These are phyloP conservation scores for Plecturocebus donacophilus DNA, from an alignment of 2,113 vertebrate genomes.

Conservation along the genomic window DNA sequence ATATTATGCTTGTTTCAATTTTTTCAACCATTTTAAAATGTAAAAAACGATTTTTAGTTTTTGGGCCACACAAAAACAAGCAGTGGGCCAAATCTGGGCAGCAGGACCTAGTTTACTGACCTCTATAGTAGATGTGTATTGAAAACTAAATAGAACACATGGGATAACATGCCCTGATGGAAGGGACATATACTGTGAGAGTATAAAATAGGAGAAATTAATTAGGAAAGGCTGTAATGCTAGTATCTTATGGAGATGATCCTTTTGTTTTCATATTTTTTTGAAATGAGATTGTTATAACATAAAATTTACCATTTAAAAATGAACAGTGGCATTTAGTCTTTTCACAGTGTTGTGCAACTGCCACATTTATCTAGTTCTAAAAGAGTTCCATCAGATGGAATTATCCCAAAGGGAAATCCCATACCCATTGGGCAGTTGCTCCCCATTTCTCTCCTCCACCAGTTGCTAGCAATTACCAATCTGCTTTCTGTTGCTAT, in stretches of 20 bases:
- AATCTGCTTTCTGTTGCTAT: neutral
- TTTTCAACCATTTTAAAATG: neutral
- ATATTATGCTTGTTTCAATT: conserved; percentile 10
- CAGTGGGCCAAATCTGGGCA: neutral
- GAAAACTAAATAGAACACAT: neutral
- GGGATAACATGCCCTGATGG: neutral
- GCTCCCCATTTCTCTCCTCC: neutral
- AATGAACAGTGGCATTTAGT: neutral
- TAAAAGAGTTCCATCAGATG: neutral
- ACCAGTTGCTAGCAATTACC: neutral
- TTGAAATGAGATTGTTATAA: neutral
- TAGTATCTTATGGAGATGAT: neutral
- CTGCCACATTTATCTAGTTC: neutral
- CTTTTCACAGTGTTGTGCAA: neutral
- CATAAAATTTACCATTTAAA: neutral
- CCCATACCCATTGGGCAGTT: neutral
- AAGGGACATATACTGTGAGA: neutral
- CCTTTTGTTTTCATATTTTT: neutral
- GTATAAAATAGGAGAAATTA: neutral
- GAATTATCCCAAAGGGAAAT: neutral
- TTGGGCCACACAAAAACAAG: neutral
- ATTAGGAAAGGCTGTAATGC: neutral
- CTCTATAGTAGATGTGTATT: neutral
- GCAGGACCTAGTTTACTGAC: neutral
- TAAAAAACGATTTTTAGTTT: neutral